Evolutionary conservation across 2,113 vertebrate species (phyloP), one percentile per base, ranked within the genome.

Genomic region (Chlorodrepanis virens): DNA sequence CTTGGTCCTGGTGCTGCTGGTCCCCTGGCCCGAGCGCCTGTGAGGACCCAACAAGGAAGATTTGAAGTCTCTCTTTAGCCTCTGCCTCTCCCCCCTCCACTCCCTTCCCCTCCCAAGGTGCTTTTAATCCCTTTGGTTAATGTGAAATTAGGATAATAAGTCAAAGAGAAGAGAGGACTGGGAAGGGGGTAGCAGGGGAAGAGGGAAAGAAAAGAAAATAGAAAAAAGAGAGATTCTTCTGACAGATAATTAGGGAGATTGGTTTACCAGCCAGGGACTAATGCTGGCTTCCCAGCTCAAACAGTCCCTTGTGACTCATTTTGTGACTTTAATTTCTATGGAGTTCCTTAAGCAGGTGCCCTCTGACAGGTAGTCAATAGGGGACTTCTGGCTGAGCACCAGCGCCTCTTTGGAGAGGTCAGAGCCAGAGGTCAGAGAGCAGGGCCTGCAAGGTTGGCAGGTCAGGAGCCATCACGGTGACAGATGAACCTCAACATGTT

Each of bases 161-260:
- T 94, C 87, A 93, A 98, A 74, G 89, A 90, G 72, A 56, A 92
- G 81, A 82, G 89, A 78, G 65, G 97, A 93, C 96, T 94, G 96
- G 97, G 97, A 69, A 69, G 45, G 40, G 60, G 59, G 44, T 47
- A 85, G 97, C 71, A 2, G 23, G 23, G 56, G 19, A 31, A 49
- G 40, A 39, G 45, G 21, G 17, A 97, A 97, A 98, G 98, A 98
- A 98, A 95, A 90, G 83, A 79, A 81, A 95, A 87, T 35, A 82
- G 89, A 89, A 89, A 96, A 77, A 82, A 40, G 75, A 83, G 86
- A 87, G 98, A 96, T 98, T 97, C 98, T 98, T 97, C 98, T 96
- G 97, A 97, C 98, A 98, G 98, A 98, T 99, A 98, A 99, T 99
- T 99, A 99, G 98, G 97, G 98, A 99, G 98, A 99, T 99, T 99